A percentile compares a stretch with the other conserved stretches of the same genome.
phyloP scores from a whole-genome alignment of 2,888 invertebrate species.

The Ramazzottius varieornatus region DNA sequence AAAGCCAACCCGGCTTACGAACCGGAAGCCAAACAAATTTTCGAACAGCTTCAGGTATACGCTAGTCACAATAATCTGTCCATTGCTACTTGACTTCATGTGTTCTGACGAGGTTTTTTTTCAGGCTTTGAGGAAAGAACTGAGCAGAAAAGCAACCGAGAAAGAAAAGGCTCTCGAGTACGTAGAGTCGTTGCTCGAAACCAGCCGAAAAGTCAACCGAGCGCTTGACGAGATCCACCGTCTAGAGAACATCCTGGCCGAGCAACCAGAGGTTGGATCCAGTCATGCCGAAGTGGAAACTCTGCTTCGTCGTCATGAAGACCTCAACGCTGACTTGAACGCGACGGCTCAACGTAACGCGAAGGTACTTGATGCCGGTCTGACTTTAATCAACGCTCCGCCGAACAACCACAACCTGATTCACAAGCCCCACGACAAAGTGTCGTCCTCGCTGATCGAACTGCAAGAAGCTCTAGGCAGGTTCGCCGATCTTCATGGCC shows the following conservation, averaged over 20 bases:
- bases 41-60: background rate
- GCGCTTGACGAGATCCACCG: background rate
- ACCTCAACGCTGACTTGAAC: conserved; percentile 63
- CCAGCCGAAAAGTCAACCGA: background rate
- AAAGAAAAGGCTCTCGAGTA: background rate
- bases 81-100: background rate
- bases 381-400: background rate
- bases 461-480: background rate
- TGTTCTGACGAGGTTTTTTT: no score
- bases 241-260: background rate
- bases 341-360: conserved; percentile 76
- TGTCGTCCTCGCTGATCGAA: background rate
- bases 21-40: background rate
- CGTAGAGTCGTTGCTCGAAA: background rate
- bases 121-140: background rate
- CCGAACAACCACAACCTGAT: background rate
- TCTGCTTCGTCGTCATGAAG: conserved; percentile 65
- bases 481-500: conserved; percentile 15
- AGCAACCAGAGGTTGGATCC: background rate
- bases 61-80: background rate
- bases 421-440: background rate
- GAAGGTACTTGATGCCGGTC: conserved; percentile 40
- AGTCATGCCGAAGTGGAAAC: conserved; percentile 46
- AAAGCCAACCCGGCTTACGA: background rate
- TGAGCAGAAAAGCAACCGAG: background rate